A percentile compares a stretch with the other conserved stretches of the same genome.
Evolutionary conservation across 2,888 invertebrate species (phyloP).

Genomic region (Auanema sp.): DNA sequence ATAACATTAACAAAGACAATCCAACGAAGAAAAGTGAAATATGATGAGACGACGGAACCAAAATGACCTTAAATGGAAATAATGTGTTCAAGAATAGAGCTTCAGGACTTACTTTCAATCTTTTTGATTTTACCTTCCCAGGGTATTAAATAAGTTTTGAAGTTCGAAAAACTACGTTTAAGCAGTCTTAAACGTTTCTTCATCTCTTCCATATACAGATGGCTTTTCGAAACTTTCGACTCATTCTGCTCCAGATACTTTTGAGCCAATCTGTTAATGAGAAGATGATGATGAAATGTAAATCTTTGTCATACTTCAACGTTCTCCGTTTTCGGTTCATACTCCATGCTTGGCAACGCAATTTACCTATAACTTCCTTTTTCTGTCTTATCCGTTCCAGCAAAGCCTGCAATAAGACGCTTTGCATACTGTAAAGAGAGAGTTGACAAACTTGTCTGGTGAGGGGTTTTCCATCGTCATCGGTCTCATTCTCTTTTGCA

Average conservation of each 20-base stretch:
- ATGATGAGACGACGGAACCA: constrained; percentile 95
- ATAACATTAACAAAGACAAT: constrained; percentile 93
- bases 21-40: constrained; percentile 97
- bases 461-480: constrained; percentile 60
- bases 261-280: constrained; percentile 63
- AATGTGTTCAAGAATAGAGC: background rate
- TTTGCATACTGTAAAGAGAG: background rate
- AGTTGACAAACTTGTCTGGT: constrained; percentile 49
- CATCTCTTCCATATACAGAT: constrained; percentile 65
- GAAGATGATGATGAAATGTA: background rate
- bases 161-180: constrained; percentile 78
- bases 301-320: constrained; percentile 37
- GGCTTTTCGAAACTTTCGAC: constrained; percentile 63
- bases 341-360: constrained; percentile 65
- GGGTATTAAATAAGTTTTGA: constrained; percentile 83
- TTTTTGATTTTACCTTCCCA: constrained; percentile 95
- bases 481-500: constrained; percentile 53
- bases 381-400: constrained; percentile 65
- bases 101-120: constrained; percentile 76
- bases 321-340: constrained; percentile 65
- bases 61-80: constrained; percentile 75
- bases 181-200: constrained; percentile 67
- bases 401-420: constrained; percentile 39
- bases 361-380: constrained; percentile 65
- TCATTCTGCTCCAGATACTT: constrained; percentile 65